Conservation (phyloP, 2,888 invertebrate genomes). For the Parapristionchus giblindavisi region DNA sequence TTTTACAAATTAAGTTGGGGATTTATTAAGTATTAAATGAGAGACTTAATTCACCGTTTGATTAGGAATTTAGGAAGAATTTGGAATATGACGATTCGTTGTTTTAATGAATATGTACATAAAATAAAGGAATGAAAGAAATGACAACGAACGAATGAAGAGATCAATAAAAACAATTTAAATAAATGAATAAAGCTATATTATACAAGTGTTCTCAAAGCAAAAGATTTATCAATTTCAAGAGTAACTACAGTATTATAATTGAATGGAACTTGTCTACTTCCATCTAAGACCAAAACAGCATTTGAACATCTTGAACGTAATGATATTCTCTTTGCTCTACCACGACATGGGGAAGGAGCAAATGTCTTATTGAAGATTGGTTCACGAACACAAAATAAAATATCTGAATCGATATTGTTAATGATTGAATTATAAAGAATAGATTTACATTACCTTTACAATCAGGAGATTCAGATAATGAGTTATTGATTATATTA, state of each 20-base stretch:
- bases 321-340: constrained; percentile 76
- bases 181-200: not conserved
- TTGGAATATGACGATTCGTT: no score
- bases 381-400: constrained; percentile 91
- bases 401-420: constrained; percentile 75
- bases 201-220: constrained; percentile 6
- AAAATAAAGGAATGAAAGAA: no score
- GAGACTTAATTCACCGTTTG: no score
- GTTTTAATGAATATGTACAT: no score
- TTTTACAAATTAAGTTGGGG: no score
- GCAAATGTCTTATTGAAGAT: constrained; percentile 85
- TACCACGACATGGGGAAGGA: constrained; percentile 74
- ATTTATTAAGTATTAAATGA: no score
- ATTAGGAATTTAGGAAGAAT: no score
- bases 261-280: constrained; percentile 76
- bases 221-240: constrained; percentile 1
- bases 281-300: constrained; percentile 88
- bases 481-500: constrained; percentile 44
- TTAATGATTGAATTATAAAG: no score
- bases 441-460: no score
- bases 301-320: constrained; percentile 76
- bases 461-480: not conserved
- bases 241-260: constrained; percentile 8
- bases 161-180: no score
- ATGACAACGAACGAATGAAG: no score